Evolutionary conservation across 2,888 invertebrate species (phyloP).

Genomic region (Clanis bilineata): DNA sequence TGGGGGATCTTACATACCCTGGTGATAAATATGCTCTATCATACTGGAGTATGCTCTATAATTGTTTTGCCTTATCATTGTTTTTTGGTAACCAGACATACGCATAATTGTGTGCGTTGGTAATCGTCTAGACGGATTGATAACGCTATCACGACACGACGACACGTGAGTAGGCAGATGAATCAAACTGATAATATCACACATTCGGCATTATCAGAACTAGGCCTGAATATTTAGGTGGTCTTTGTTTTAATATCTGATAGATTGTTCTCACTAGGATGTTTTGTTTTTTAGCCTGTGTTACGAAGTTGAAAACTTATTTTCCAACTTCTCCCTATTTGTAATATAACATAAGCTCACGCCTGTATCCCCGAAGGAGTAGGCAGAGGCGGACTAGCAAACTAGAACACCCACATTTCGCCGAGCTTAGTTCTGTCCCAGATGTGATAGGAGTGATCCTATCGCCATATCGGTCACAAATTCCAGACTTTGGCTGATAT

Average conservation of each 20-base stretch:
- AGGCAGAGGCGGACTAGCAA: too few species aligned
- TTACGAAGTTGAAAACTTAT: too few species aligned
- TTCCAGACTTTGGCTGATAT: too few species aligned
- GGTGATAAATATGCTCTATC: not conserved
- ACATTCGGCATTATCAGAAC: not conserved
- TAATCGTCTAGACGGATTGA: constrained; percentile 7
- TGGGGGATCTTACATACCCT: not conserved
- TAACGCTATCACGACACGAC: constrained; percentile 5
- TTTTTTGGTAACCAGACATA: not conserved
- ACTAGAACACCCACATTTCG: too few species aligned
- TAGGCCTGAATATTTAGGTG: not conserved
- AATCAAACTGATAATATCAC: not conserved
- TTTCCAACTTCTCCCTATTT: too few species aligned
- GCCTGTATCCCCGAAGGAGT: too few species aligned
- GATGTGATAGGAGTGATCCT: too few species aligned
- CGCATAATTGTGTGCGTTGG: not conserved
- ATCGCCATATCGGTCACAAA: too few species aligned
- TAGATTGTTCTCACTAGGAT: too few species aligned
- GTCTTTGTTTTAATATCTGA: not conserved
- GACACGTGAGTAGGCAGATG: constrained; percentile 7
- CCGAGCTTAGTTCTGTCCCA: too few species aligned
- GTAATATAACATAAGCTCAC: too few species aligned
- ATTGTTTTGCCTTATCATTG: not conserved
- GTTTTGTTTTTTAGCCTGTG: too few species aligned
- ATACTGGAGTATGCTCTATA: not conserved